These are phyloP conservation scores for Macrostomum lignano DNA, from an alignment of 1,140 invertebrate species.

Conservation along the genomic window DNA sequence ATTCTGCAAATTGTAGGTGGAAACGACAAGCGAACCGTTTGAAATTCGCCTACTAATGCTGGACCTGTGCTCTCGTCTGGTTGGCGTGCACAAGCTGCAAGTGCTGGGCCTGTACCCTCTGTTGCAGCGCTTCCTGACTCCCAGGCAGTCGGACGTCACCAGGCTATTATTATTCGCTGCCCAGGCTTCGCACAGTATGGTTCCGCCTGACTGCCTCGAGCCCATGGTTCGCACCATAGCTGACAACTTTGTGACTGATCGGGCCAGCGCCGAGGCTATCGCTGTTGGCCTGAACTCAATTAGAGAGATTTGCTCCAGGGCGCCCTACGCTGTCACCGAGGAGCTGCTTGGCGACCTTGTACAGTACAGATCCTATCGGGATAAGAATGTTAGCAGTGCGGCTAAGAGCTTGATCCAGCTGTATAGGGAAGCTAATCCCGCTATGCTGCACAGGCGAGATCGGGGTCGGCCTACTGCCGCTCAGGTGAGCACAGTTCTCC, in stretches of 20 bases:
- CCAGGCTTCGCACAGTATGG: constrained; percentile 71
- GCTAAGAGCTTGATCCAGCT: constrained; percentile 63
- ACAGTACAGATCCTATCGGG: constrained; percentile 64
- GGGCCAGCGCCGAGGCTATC: constrained; percentile 88
- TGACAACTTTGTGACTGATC: constrained; percentile 90
- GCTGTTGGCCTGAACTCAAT: constrained; percentile 82
- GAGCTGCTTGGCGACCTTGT: constrained; percentile 66
- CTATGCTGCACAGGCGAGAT: no score
- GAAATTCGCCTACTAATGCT: constrained; percentile 78
- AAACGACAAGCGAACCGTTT: constrained; percentile 55
- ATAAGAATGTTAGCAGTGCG: constrained; percentile 44
- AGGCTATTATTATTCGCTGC: constrained; percentile 70
- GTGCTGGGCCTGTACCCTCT: constrained; percentile 79
- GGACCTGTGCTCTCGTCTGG: constrained; percentile 70
- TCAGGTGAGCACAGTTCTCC: no score
- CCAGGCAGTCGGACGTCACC: constrained; percentile 78
- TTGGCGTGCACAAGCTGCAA: constrained; percentile 70
- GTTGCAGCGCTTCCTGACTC: constrained; percentile 57
- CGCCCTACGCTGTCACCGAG: constrained; percentile 61
- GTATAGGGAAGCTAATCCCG: constrained; percentile 57
- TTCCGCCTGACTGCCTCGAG: constrained; percentile 70
- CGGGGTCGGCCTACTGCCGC: no score
- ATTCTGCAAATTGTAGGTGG: no score
- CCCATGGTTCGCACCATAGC: constrained; percentile 60
- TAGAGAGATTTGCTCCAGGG: constrained; percentile 60